Evolutionary conservation across 2,888 invertebrate genomes (phyloP), one percentile per base, ranked within the genome.

Genomic region (Hydrotaea cyrtoneurina): DNA sequence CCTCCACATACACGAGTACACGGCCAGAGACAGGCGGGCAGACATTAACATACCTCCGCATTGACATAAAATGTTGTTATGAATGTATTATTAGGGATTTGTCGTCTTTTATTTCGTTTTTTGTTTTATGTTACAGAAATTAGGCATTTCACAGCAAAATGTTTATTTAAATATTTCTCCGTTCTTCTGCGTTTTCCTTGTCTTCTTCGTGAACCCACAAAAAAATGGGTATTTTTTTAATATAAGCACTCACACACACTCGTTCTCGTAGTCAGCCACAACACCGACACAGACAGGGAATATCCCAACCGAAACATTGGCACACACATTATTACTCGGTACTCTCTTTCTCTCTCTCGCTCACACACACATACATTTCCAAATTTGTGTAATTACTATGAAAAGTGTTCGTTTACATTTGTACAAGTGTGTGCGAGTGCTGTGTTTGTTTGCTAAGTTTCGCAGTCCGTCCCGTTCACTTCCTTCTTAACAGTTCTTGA

Each of bases 51-150:
- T 69, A 69, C 69, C 46, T 69, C 46, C 46, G 23, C 46, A 69
- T 23, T 46, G 69, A 46, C 46, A 69, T 69, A 69, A 69, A 46
- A 69, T 69, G 69, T 69, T 69, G 69, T 69, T 69, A 69, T 69
- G 69, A 69, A 69, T 69, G 69, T 23, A 69, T 74, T 74, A 74
- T 74, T 59, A 74, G 59, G 59, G 59, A 74, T 74, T 74, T 74
- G 39, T 73, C 31, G 17, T 13, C n/a, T 57, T 39, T 74, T 59
- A 50, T 50, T 59, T 57, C 13, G n/a, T 4, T 57, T 2, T 31
- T 31, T 31, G 2, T 78, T 80, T 84, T 69, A 62, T 76, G 53
- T 57, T 11, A 72, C 10, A 31, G 72, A 72, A 81, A 81, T 84
- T 78, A 78, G 84, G 46, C 72, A 66, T 76, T 78, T 78, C 39